phyloP scores from a whole-genome alignment of 37 sponge, comb jelly and placozoan species.

The Oscarella lobularis region DNA sequence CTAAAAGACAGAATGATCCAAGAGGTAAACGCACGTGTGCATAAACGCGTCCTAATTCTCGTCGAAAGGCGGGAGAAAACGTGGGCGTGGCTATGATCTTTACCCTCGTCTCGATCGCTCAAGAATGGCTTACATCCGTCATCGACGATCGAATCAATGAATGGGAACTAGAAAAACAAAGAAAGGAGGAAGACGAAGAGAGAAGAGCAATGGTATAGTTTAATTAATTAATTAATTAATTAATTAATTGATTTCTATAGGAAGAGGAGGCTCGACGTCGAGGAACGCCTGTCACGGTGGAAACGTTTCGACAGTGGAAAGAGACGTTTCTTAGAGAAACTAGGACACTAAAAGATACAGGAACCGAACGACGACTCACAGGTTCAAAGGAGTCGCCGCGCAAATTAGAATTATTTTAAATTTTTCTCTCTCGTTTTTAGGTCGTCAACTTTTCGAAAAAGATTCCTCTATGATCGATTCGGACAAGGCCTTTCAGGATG shows the following conservation, averaged over 20 bases:
- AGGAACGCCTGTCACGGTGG: conserved; percentile 66
- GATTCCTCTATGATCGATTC: not conserved
- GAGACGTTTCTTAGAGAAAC: conserved; percentile 49
- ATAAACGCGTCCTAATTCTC: too few relatives aligned
- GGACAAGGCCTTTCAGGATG: not conserved
- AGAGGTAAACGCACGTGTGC: not conserved
- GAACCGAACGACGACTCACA: not conserved
- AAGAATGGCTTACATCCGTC: conserved; percentile 32
- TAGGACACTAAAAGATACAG: too few relatives aligned
- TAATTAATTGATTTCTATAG: not conserved
- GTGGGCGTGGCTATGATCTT: conserved; percentile 63
- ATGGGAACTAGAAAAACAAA: conserved; percentile 14
- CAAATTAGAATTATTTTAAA: not conserved
- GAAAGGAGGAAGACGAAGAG: conserved; percentile 39
- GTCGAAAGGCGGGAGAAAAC: conserved; percentile 56
- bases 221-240: not conserved
- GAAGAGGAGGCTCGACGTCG: conserved; percentile 17
- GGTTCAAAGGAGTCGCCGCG: not conserved
- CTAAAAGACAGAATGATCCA: not conserved
- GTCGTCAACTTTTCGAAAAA: not conserved
- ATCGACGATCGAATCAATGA: conserved; percentile 22
- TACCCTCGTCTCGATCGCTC: conserved; percentile 34
- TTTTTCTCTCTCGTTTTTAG: not conserved
- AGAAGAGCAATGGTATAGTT: too few relatives aligned
- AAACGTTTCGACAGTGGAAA: conserved; percentile 60